A percentile compares a stretch with the other conserved stretches of the same genome.
phyloP scores from a whole-genome alignment of 2,888 invertebrate species.

The Heliconius ethilla region DNA sequence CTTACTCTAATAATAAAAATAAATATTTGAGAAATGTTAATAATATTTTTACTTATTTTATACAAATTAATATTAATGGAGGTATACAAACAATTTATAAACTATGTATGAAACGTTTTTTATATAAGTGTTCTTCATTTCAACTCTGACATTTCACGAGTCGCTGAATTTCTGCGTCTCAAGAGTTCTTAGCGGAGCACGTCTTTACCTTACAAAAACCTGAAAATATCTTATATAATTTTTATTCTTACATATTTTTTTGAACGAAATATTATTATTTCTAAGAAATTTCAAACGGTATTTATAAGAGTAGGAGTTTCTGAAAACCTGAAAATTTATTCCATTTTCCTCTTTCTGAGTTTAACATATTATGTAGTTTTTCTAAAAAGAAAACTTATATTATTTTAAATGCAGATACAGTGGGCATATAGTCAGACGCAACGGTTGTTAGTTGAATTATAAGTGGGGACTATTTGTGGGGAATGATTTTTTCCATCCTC shows the following conservation, averaged over 20 bases:
- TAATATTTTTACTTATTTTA: neutral
- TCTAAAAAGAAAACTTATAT: neutral
- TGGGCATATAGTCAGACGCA: too few relatives aligned
- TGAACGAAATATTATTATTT: neutral
- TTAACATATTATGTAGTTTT: neutral
- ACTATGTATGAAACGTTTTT: neutral
- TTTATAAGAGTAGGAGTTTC: neutral
- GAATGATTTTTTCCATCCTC: too few relatives aligned
- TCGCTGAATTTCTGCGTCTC: slow-evolving; percentile 21
- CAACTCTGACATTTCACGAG: slow-evolving; percentile 19
- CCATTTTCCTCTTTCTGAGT: neutral
- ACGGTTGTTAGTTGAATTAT: too few relatives aligned
- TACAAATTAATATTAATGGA: neutral
- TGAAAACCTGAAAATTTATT: neutral
- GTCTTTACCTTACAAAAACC: neutral
- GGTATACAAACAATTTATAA: neutral
- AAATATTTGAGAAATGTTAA: neutral
- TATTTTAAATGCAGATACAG: too few relatives aligned
- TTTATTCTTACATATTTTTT: neutral
- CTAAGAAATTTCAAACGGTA: neutral
- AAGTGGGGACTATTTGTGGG: too few relatives aligned
- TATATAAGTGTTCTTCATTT: slow-evolving; percentile 15
- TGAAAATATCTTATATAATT: neutral
- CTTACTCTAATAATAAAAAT: neutral
- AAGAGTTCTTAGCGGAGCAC: slow-evolving; percentile 11